These are phyloP conservation scores for Brachycybe producta DNA, from an alignment of 2,888 invertebrate genomes.

Conservation along the genomic window DNA sequence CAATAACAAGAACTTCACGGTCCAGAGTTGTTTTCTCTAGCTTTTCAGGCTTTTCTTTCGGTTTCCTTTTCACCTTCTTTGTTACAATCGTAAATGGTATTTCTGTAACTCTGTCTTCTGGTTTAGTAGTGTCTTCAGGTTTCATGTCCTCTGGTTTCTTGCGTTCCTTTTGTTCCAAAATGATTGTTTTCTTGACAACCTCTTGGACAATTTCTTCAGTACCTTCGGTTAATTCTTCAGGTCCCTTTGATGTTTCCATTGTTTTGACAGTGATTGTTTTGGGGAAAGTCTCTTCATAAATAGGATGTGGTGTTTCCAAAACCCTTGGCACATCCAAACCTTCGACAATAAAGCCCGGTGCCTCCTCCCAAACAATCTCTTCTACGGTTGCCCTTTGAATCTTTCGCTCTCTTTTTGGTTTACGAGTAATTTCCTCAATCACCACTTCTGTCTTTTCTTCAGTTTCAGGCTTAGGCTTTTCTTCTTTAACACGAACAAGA, in stretches of 20 bases:
- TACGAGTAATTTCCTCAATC: constrained; percentile 1
- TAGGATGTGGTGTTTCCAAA: too few species aligned
- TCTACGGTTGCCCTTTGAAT: background rate
- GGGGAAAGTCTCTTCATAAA: too few species aligned
- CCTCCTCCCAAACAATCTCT: background rate
- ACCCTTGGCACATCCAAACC: too few species aligned
- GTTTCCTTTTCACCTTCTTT: background rate
- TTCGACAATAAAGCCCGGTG: too few species aligned
- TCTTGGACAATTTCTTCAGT: constrained; percentile 1
- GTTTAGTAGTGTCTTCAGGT: too few species aligned
- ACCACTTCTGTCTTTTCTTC: too few species aligned
- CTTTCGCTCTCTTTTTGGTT: background rate
- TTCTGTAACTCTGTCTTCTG: too few species aligned
- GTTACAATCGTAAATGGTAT: constrained; percentile 1
- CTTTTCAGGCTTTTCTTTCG: background rate
- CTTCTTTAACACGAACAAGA: too few species aligned
- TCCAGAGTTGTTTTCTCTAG: background rate
- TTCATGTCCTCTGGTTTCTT: background rate
- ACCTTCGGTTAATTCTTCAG: constrained; percentile 1
- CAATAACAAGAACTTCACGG: too few species aligned
- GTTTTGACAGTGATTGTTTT: background rate
- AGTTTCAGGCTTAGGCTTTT: too few species aligned
- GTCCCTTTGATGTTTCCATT: background rate
- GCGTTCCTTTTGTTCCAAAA: background rate
- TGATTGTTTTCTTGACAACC: background rate